These are phyloP conservation scores for Gobius niger DNA, from an alignment of 2,113 vertebrate genomes.

Conservation along the genomic window DNA sequence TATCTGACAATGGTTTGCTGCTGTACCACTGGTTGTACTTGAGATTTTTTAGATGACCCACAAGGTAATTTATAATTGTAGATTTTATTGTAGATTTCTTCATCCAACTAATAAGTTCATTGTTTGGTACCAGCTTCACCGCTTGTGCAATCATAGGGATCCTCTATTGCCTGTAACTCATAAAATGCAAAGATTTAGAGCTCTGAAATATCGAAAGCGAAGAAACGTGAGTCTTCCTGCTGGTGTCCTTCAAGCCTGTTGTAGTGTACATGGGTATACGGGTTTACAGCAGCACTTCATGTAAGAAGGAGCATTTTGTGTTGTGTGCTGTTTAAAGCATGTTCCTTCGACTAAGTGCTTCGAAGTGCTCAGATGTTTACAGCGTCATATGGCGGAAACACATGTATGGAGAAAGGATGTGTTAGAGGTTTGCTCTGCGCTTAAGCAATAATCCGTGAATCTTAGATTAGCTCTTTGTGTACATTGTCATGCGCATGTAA, in stretches of 20 bases:
- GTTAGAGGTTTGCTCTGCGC: conserved; percentile 8
- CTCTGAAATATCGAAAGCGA: not conserved
- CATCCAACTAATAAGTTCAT: no score
- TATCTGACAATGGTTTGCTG: no score
- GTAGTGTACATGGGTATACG: conserved; percentile 3
- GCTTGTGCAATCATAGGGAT: not conserved
- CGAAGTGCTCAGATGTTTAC: conserved; percentile 34
- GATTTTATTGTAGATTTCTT: no score
- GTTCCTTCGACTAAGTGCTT: conserved; percentile 20
- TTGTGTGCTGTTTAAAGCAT: conserved; percentile 22
- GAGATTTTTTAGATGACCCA: no score
- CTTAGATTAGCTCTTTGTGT: not conserved
- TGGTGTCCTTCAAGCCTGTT: conserved; percentile 20
- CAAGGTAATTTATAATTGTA: no score
- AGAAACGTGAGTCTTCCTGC: conserved; percentile 9
- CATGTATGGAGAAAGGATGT: not conserved
- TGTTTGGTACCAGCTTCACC: not conserved
- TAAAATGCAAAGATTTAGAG: not conserved
- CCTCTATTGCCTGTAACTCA: not conserved
- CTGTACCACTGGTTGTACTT: no score
- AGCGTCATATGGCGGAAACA: conserved; percentile 12
- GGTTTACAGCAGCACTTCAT: conserved; percentile 13
- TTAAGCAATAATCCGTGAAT: not conserved
- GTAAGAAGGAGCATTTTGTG: conserved; percentile 24
- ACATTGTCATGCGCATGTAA: not conserved